phyloP scores from a whole-genome alignment of 2,113 vertebrate genomes.

The Clarias magur region DNA sequence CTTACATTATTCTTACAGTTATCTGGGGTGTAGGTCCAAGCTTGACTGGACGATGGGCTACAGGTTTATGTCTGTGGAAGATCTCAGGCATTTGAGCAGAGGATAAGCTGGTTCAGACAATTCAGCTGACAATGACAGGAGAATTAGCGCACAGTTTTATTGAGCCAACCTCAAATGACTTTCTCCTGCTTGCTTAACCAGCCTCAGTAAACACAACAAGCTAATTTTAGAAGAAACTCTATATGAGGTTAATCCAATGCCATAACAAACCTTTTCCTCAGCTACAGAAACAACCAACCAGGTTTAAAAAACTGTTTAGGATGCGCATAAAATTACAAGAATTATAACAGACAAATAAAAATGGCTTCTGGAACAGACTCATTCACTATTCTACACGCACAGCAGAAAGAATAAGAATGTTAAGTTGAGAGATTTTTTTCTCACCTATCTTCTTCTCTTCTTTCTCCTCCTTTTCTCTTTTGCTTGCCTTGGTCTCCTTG shows the following conservation, averaged over 20 bases:
- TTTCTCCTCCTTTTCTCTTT: slow-evolving; percentile 68
- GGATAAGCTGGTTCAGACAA: slow-evolving; percentile 73
- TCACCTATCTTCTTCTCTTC: slow-evolving; percentile 28
- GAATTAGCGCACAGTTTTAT: slow-evolving; percentile 74
- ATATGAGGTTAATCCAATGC: slow-evolving; percentile 62
- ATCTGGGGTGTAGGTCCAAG: background rate
- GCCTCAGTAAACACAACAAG: slow-evolving; percentile 65
- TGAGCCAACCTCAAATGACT: slow-evolving; percentile 70
- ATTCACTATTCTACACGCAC: slow-evolving; percentile 54
- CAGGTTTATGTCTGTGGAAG: slow-evolving; percentile 60
- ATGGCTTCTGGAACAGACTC: slow-evolving; percentile 36
- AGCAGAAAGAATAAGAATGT: slow-evolving; percentile 5
- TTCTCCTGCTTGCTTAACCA: slow-evolving; percentile 60
- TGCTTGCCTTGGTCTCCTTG: slow-evolving; percentile 73
- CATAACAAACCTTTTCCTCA: slow-evolving; percentile 59
- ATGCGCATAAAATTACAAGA: slow-evolving; percentile 53
- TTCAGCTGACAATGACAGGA: slow-evolving; percentile 70
- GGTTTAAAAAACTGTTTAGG: slow-evolving; percentile 65
- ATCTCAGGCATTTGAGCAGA: slow-evolving; percentile 59
- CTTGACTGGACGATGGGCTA: slow-evolving; percentile 30
- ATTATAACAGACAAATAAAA: slow-evolving; percentile 60
- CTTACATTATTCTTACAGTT: background rate
- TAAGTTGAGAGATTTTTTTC: slow-evolving; percentile 41
- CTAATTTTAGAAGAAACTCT: slow-evolving; percentile 71
- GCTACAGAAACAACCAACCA: slow-evolving; percentile 65